Evolutionary conservation across 2,113 vertebrate genomes (phyloP).

Genomic region (Callaeas wilsoni): DNA sequence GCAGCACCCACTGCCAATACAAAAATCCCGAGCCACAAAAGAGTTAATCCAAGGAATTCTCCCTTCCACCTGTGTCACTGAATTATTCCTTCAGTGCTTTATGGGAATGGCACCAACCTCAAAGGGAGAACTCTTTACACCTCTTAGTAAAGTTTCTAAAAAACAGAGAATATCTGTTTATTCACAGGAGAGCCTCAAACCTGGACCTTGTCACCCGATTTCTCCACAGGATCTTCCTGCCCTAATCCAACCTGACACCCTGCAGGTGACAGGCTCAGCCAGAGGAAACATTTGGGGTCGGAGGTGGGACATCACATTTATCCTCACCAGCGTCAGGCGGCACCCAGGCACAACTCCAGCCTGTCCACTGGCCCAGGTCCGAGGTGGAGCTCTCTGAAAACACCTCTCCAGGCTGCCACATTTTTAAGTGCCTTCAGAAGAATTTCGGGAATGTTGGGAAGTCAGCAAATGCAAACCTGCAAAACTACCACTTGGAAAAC

Average conservation of each 20-base stretch:
- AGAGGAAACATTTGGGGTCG: constrained; percentile 2
- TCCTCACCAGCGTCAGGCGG: background rate
- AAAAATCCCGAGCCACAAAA: background rate
- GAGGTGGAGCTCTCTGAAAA: background rate
- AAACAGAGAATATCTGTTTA: background rate
- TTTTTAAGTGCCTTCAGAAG: background rate
- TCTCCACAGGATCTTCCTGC: background rate
- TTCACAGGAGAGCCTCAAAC: background rate
- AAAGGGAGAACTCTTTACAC: background rate
- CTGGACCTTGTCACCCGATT: background rate
- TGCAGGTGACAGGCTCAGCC: constrained; percentile 6
- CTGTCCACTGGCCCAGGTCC: background rate
- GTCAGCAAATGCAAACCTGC: background rate
- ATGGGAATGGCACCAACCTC: background rate
- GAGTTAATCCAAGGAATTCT: background rate
- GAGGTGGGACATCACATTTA: constrained; percentile 28
- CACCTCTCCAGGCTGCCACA: background rate
- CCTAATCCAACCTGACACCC: background rate
- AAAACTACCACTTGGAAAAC: background rate
- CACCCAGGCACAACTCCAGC: constrained; percentile 9
- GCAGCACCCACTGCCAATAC: background rate
- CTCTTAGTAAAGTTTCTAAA: background rate
- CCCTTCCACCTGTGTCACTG: accelerated
- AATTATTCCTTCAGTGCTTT: background rate
- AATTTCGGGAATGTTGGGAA: background rate